Conservation (phyloP, 23 tunicate genomes). For the Halocynthia roretzi region DNA sequence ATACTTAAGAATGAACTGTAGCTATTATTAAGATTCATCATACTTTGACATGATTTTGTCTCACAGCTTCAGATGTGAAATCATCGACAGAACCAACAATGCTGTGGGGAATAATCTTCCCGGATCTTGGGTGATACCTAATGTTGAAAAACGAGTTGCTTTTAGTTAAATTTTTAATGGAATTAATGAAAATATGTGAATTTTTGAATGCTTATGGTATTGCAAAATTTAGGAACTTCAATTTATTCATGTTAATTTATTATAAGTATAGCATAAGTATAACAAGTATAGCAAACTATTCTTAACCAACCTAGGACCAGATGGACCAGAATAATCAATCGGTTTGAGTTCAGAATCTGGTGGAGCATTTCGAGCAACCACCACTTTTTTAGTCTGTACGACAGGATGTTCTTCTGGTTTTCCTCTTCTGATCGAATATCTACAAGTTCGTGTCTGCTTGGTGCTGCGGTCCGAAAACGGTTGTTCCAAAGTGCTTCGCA, state of each 20-base stretch:
- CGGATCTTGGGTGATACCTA: slow-evolving; percentile 20
- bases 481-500: slow-evolving; percentile 39
- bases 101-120: slow-evolving; percentile 67
- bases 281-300: background rate
- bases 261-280: background rate
- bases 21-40: background rate
- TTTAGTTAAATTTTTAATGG: no score
- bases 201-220: background rate
- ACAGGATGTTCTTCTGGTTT: slow-evolving; percentile 30
- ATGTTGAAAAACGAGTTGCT: no score
- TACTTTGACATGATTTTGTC: slow-evolving; percentile 45
- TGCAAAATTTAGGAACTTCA: background rate
- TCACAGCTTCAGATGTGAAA: slow-evolving; percentile 64
- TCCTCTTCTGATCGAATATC: slow-evolving; percentile 34
- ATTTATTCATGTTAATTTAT: background rate
- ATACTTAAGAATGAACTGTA: no score
- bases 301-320: slow-evolving; percentile 69
- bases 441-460: slow-evolving; percentile 6
- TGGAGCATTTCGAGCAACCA: slow-evolving; percentile 76
- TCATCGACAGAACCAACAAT: slow-evolving; percentile 73
- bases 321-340: slow-evolving; percentile 60
- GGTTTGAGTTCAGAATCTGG: slow-evolving; percentile 51
- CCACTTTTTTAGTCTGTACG: slow-evolving; percentile 33
- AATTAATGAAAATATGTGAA: no score
- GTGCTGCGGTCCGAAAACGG: slow-evolving; percentile 2